A percentile compares a stretch with the other conserved stretches of the same genome.
Conservation (phyloP, 2,113 vertebrate genomes). For the Anser brachyrhynchus region DNA sequence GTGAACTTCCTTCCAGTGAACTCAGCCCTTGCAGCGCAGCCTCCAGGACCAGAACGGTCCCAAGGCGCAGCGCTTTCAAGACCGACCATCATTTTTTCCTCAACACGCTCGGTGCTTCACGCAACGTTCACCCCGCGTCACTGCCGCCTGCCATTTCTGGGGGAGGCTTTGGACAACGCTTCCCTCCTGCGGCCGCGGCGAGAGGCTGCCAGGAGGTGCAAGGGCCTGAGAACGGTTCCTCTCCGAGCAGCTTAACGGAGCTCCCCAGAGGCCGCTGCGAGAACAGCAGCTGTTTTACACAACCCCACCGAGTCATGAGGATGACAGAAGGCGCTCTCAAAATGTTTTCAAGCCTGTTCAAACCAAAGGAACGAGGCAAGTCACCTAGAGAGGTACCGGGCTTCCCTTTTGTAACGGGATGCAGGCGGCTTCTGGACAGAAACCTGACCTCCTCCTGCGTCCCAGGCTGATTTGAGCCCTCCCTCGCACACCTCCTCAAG, state of each 20-base stretch:
- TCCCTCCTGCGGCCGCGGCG: constrained; percentile 7
- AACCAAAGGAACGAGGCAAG: not conserved
- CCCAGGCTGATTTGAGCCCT: not conserved
- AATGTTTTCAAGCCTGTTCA: not conserved
- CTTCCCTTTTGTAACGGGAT: not conserved
- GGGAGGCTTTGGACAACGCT: not conserved
- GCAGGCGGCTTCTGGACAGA: not conserved
- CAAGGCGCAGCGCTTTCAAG: not conserved
- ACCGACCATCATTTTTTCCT: too few relatives aligned
- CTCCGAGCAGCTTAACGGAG: constrained; percentile 9
- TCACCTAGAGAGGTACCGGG: not conserved
- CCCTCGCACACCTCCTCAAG: not conserved
- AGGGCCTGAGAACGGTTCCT: constrained; percentile 64
- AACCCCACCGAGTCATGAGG: not conserved
- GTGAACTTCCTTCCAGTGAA: not conserved
- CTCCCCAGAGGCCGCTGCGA: constrained; percentile 38
- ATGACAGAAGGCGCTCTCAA: not conserved
- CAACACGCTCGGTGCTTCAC: not conserved
- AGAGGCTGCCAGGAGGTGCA: constrained; percentile 41
- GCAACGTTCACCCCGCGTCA: not conserved
- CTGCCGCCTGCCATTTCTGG: constrained; percentile 16
- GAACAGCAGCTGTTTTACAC: constrained; percentile 48
- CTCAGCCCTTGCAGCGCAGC: not conserved
- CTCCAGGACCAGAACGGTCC: not conserved
- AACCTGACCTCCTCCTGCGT: not conserved